These are phyloP conservation scores for Lysandra bellargus DNA, from an alignment of 2,888 invertebrate genomes.

Conservation along the genomic window DNA sequence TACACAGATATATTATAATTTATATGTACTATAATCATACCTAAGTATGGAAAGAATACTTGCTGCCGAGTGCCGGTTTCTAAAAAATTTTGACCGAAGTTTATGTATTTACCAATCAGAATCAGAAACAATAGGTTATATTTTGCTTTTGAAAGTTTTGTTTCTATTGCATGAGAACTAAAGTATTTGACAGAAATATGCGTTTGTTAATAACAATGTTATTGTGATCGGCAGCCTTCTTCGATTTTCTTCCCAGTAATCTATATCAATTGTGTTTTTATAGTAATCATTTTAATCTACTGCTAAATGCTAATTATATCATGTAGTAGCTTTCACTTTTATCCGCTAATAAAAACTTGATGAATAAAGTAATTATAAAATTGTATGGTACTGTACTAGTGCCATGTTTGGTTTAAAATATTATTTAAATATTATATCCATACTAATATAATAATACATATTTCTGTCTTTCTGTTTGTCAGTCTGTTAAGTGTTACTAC, in stretches of 20 bases:
- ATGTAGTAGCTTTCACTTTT: slow-evolving; percentile 19
- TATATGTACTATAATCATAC: too few relatives aligned
- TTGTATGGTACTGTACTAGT: not conserved
- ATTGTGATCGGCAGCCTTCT: slow-evolving; percentile 11
- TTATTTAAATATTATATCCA: too few relatives aligned
- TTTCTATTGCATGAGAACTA: not conserved
- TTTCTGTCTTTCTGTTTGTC: too few relatives aligned
- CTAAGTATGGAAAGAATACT: too few relatives aligned
- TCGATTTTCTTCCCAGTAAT: slow-evolving; percentile 13
- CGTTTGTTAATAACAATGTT: slow-evolving; percentile 24
- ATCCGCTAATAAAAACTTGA: not conserved
- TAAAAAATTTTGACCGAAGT: too few relatives aligned
- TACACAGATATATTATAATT: too few relatives aligned
- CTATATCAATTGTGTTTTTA: slow-evolving; percentile 1
- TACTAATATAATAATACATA: too few relatives aligned
- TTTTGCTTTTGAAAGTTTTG: not conserved
- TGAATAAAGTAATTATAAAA: not conserved
- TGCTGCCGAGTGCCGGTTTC: too few relatives aligned
- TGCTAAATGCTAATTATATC: slow-evolving; percentile 21
- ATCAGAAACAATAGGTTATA: not conserved
- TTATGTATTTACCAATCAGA: too few relatives aligned
- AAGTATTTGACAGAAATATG: slow-evolving; percentile 1
- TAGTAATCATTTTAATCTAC: not conserved
- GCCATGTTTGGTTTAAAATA: not conserved
- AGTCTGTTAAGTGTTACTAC: too few relatives aligned